Conservation (phyloP, 2,113 vertebrate species). For the Salminus brasiliensis region DNA sequence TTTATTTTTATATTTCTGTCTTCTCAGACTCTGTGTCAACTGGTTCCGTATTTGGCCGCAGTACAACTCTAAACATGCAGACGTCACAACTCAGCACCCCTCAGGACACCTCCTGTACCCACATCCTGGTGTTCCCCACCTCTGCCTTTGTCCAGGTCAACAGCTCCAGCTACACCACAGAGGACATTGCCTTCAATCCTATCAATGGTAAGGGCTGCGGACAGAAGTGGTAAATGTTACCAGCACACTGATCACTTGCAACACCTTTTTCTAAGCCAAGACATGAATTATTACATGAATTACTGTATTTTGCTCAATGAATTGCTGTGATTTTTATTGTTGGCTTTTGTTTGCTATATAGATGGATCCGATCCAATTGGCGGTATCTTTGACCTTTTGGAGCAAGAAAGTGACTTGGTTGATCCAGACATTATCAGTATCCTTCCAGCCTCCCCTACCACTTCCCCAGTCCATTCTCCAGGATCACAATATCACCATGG, state of each 20-base stretch:
- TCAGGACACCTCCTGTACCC: slow-evolving; percentile 96
- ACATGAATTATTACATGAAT: too few species aligned
- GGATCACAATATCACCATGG: slow-evolving; percentile 93
- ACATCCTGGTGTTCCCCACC: slow-evolving; percentile 95
- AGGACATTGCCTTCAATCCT: slow-evolving; percentile 93
- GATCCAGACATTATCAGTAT: slow-evolving; percentile 96
- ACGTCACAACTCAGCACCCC: slow-evolving; percentile 95
- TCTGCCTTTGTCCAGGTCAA: slow-evolving; percentile 95
- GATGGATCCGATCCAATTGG: slow-evolving; percentile 92
- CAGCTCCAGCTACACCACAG: slow-evolving; percentile 85
- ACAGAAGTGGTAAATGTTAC: background rate
- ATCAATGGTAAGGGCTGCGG: slow-evolving; percentile 73
- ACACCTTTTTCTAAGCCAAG: too few species aligned
- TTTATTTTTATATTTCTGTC: slow-evolving; percentile 32
- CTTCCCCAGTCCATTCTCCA: slow-evolving; percentile 93
- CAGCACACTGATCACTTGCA: too few species aligned
- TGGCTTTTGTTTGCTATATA: slow-evolving; percentile 56
- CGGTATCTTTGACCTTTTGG: slow-evolving; percentile 90
- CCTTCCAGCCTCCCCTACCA: slow-evolving; percentile 89
- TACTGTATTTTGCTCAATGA: too few species aligned
- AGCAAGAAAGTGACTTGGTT: slow-evolving; percentile 87
- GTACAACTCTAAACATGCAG: slow-evolving; percentile 96
- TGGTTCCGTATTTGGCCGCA: slow-evolving; percentile 94
- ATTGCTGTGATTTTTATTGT: background rate
- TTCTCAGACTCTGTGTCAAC: slow-evolving; percentile 86